phyloP scores from a whole-genome alignment of 2,113 vertebrate species.

The Gopherus evgoodei region DNA sequence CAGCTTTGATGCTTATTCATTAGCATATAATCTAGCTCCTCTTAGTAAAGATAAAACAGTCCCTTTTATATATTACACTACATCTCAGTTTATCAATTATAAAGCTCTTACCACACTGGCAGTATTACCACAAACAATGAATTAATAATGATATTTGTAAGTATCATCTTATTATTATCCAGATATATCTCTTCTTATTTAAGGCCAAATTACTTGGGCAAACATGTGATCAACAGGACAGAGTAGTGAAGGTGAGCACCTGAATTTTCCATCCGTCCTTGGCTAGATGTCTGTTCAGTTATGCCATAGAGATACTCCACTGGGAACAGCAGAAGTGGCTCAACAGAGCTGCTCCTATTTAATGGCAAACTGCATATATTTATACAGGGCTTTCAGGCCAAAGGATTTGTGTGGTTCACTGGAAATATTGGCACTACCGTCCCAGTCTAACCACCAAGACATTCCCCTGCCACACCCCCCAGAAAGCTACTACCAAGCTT shows the following conservation, averaged over 20 bases:
- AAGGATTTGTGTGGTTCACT: not conserved
- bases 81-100: not conserved
- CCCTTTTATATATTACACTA: not conserved
- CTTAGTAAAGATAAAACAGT: not conserved
- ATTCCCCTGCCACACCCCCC: too few relatives aligned
- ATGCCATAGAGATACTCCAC: not conserved
- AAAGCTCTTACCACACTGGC: not conserved
- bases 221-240: not conserved
- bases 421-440: not conserved
- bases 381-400: not conserved
- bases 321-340: not conserved
- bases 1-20: not conserved
- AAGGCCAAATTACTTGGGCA: too few relatives aligned
- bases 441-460: accelerated
- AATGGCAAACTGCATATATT: not conserved
- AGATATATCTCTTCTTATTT: not conserved
- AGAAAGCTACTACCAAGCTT: not conserved
- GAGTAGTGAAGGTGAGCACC: not conserved
- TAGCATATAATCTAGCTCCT: slow-evolving; percentile 17
- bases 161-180: not conserved
- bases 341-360: not conserved
- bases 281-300: not conserved
- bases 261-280: not conserved
- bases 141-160: not conserved
- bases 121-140: not conserved